Evolutionary conservation across 2,113 vertebrate genomes (phyloP).

Genomic region (Elgaria multicarinata): DNA sequence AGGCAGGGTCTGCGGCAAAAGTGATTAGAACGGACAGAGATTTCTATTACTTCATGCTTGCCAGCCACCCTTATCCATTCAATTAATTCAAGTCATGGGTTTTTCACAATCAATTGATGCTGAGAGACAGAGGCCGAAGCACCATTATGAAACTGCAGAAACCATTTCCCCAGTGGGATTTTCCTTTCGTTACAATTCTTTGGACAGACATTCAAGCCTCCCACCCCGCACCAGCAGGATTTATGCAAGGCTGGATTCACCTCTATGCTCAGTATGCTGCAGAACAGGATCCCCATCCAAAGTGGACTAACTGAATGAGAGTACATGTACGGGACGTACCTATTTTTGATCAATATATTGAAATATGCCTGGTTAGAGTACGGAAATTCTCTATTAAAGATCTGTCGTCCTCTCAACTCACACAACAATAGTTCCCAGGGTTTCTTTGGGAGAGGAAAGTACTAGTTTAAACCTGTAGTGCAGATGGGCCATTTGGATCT

Average conservation of each 20-base stretch:
- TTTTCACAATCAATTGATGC: neutral
- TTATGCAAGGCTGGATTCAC: neutral
- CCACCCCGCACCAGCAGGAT: neutral
- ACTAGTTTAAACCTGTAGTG: neutral
- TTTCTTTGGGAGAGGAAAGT: neutral
- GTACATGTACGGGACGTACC: neutral
- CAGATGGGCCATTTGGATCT: neutral
- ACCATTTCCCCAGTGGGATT: neutral
- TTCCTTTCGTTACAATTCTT: neutral
- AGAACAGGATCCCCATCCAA: neutral
- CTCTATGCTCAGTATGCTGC: neutral
- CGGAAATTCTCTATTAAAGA: neutral
- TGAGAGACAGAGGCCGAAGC: neutral
- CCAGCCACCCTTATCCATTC: slow-evolving; percentile 1
- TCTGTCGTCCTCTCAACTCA: neutral
- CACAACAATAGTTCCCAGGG: neutral
- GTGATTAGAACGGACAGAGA: neutral
- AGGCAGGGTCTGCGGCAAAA: neutral
- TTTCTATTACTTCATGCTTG: neutral
- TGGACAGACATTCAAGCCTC: neutral
- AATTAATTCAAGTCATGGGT: neutral
- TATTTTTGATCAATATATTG: neutral
- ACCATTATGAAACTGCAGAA: neutral
- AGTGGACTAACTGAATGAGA: neutral
- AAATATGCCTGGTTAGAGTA: neutral